Conservation (phyloP, 1,140 invertebrate genomes). For the Drosophila sp. region DNA sequence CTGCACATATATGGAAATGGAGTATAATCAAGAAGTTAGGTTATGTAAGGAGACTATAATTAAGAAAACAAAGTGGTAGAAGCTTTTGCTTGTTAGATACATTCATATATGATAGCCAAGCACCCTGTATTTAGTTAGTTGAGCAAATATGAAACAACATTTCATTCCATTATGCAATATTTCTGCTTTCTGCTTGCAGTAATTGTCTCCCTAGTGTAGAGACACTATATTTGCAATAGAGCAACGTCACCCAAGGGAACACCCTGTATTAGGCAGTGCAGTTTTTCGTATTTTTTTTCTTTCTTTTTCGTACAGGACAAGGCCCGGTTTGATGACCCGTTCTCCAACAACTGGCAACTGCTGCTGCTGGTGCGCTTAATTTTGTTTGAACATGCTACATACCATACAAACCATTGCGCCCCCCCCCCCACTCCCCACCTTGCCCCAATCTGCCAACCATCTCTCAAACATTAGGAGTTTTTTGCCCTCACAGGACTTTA, state of each 20-base stretch:
- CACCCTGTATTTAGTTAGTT: background rate
- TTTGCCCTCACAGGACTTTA: constrained; percentile 62
- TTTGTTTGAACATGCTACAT: constrained; percentile 68
- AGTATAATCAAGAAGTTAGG: no score
- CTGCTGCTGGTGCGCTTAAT: constrained; percentile 58
- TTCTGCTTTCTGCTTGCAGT: background rate
- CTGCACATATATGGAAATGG: no score
- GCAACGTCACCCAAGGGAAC: background rate
- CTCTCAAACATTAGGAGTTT: constrained; percentile 61
- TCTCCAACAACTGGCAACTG: constrained; percentile 33
- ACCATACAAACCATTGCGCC: background rate
- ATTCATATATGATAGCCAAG: no score
- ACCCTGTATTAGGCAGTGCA: constrained; percentile 57
- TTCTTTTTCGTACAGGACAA: background rate
- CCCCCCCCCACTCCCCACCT: background rate
- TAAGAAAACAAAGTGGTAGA: no score
- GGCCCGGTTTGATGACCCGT: constrained; percentile 74
- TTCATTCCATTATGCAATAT: background rate
- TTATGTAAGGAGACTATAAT: no score
- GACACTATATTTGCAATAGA: background rate
- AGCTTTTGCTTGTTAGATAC: no score
- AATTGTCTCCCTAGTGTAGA: background rate
- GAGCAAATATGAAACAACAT: constrained; percentile 11
- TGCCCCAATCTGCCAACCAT: background rate
- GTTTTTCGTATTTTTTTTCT: constrained; percentile 27